Conservation (phyloP, 2,888 invertebrate genomes). For the Dolomedes plantarius region DNA sequence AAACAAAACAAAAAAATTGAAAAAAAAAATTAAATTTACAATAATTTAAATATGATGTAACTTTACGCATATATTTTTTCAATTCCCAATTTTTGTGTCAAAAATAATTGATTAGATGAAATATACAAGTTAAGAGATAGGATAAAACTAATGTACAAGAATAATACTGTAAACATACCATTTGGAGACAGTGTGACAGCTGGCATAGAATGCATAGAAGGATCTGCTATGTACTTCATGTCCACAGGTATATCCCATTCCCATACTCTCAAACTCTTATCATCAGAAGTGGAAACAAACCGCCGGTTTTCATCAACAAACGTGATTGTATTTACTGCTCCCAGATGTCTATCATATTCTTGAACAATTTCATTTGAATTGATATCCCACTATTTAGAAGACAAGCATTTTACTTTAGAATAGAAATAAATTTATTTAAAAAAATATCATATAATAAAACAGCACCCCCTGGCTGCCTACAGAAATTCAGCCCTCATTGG, state of each 20-base stretch:
- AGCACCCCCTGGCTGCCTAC: no score
- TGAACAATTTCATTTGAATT: constrained; percentile 96
- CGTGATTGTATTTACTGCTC: constrained; percentile 98
- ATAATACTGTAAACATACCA: constrained; percentile 80
- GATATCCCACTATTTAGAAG: constrained; percentile 93
- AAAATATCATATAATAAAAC: neutral
- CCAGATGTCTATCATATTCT: constrained; percentile 98
- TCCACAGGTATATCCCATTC: constrained; percentile 88
- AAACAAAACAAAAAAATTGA: no score
- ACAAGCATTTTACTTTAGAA: neutral
- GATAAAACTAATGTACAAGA: no score
- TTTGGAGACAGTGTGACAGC: constrained; percentile 96
- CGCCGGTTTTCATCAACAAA: constrained; percentile 98
- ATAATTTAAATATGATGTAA: no score
- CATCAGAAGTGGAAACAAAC: constrained; percentile 99
- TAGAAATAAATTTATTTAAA: no score
- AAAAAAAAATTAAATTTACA: no score
- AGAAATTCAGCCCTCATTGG: no score
- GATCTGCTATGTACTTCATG: constrained; percentile 99
- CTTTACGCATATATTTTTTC: no score
- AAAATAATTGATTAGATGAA: no score
- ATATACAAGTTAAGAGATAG: no score
- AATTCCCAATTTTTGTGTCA: no score
- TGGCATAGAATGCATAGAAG: constrained; percentile 99
- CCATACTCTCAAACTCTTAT: constrained; percentile 99